Conservation (phyloP, 2,797 vertebrate species). For the Spinibarbus caldwelli region DNA sequence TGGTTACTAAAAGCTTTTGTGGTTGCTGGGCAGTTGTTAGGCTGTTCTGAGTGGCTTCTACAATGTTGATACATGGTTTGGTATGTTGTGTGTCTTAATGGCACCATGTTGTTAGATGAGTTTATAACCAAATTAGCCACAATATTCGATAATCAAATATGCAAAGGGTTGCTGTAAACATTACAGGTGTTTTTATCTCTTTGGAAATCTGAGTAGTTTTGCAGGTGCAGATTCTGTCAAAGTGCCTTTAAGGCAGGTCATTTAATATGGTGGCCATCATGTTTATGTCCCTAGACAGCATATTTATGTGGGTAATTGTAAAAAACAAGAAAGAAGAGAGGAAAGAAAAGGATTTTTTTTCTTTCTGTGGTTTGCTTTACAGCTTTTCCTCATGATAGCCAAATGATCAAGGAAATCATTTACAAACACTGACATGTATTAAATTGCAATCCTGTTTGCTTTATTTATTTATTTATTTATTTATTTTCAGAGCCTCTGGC, state of each 20-base stretch:
- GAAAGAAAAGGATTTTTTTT: background rate
- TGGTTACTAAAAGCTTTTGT: constrained; percentile 3
- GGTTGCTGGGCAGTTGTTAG: background rate
- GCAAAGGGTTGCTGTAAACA: background rate
- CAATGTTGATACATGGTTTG: background rate
- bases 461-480: background rate
- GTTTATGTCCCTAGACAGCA: background rate
- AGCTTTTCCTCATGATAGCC: background rate
- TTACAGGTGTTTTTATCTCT: background rate
- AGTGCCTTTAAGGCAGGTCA: background rate
- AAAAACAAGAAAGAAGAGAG: background rate
- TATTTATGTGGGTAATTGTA: background rate
- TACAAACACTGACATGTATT: background rate
- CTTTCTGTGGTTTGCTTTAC: background rate
- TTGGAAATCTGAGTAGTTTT: background rate
- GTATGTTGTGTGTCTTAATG: background rate
- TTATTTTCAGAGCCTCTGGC: background rate
- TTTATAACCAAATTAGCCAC: background rate
- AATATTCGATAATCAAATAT: background rate
- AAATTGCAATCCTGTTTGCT: background rate
- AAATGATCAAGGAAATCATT: background rate
- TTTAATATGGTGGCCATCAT: background rate
- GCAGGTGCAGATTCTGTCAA: background rate
- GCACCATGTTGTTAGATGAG: background rate
- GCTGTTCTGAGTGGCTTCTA: background rate